A percentile compares a stretch with the other conserved stretches of the same genome.
Conservation (phyloP, 2,888 invertebrate genomes). For the Mythimna lalbum region DNA sequence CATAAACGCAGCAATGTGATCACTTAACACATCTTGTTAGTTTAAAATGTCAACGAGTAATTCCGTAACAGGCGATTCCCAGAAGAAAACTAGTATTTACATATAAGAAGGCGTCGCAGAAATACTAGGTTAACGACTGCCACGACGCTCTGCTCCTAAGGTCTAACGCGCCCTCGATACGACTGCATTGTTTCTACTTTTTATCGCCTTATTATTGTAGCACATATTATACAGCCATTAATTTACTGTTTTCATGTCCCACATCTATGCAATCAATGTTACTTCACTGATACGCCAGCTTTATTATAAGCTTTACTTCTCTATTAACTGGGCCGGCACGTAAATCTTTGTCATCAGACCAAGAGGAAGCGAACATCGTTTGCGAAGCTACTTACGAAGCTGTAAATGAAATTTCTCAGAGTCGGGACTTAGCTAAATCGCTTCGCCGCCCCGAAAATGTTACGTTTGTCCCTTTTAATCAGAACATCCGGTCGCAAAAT, state of each 20-base stretch:
- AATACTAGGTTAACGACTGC: constrained; percentile 83
- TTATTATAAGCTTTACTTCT: constrained; percentile 42
- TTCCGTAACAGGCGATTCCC: constrained; percentile 33
- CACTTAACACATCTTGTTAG: constrained; percentile 34
- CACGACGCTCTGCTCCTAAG: constrained; percentile 72
- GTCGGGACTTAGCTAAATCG: constrained; percentile 39
- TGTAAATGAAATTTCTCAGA: constrained; percentile 48
- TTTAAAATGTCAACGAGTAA: constrained; percentile 37
- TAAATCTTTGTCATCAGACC: constrained; percentile 21
- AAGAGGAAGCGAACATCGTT: constrained; percentile 19
- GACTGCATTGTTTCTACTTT: constrained; percentile 76
- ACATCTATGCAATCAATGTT: constrained; percentile 77
- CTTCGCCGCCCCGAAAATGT: constrained; percentile 30
- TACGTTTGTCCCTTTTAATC: constrained; percentile 42
- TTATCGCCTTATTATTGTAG: constrained; percentile 80
- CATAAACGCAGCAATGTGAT: constrained; percentile 18
- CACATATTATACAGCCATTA: constrained; percentile 71
- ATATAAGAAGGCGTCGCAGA: constrained; percentile 48
- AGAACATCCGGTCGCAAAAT: constrained; percentile 29
- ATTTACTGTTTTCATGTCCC: constrained; percentile 80
- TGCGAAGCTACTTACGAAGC: constrained; percentile 33
- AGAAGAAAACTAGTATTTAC: constrained; percentile 55
- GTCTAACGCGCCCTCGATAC: constrained; percentile 78
- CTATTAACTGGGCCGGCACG: constrained; percentile 28
- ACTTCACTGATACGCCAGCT: constrained; percentile 57